A percentile compares a stretch with the other conserved stretches of the same genome.
Conservation (phyloP, 1,140 invertebrate species). For the Lasioglossum albipes region DNA sequence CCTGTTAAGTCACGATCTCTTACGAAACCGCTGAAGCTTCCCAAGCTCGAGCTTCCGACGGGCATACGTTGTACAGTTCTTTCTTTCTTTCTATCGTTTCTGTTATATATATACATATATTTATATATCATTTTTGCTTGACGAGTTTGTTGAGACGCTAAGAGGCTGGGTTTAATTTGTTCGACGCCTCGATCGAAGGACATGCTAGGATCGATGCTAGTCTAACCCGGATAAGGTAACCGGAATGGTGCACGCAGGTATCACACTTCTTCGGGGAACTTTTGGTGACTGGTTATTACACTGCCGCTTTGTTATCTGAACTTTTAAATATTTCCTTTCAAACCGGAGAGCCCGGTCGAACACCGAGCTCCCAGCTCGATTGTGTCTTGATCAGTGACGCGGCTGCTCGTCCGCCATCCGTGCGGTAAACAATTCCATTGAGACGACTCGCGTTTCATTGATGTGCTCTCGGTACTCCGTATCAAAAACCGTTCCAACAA, state of each 20-base stretch:
- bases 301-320: slow-evolving; percentile 54
- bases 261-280: slow-evolving; percentile 47
- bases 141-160: slow-evolving; percentile 2
- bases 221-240: slow-evolving; percentile 52
- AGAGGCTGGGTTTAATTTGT: slow-evolving; percentile 55
- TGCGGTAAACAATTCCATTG: background rate
- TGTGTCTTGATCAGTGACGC: slow-evolving; percentile 33
- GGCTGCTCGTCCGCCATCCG: slow-evolving; percentile 48
- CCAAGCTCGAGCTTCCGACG: too few relatives aligned
- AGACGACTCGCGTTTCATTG: too few relatives aligned
- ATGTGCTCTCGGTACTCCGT: too few relatives aligned
- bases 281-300: slow-evolving; percentile 53
- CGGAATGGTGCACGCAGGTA: slow-evolving; percentile 57
- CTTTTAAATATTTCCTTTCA: slow-evolving; percentile 18
- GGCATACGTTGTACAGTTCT: background rate
- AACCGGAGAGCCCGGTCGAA: slow-evolving; percentile 16
- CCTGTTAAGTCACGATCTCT: too few relatives aligned
- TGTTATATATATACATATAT: background rate
- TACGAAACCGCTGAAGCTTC: too few relatives aligned
- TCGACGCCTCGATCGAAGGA: slow-evolving; percentile 44
- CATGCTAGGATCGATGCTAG: slow-evolving; percentile 25
- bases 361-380: slow-evolving; percentile 38
- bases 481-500: too few relatives aligned
- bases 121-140: background rate
- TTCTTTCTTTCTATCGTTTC: background rate